phyloP scores from a whole-genome alignment of 1,140 invertebrate species.

The Drosophila yakuba region DNA sequence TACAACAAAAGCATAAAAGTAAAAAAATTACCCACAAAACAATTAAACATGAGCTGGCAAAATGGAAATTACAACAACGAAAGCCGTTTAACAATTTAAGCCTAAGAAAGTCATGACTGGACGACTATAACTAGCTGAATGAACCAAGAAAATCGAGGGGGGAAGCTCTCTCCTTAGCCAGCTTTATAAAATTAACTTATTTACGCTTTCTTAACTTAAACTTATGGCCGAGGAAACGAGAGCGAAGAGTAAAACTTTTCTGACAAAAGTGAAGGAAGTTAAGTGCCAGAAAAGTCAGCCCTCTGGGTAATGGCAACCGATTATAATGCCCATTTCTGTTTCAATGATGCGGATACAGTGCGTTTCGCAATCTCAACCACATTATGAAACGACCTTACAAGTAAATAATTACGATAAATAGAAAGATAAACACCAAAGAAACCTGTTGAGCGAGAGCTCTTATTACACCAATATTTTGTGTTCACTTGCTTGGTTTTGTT shows the following conservation, averaged over 20 bases:
- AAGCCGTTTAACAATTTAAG: conserved; percentile 47
- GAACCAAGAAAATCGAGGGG: conserved; percentile 12
- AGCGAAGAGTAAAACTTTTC: conserved; percentile 25
- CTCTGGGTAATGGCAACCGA: conserved; percentile 43
- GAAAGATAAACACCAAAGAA: conserved; percentile 34
- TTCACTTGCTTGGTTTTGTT: background rate
- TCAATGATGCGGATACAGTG: conserved; percentile 33
- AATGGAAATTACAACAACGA: conserved; percentile 53
- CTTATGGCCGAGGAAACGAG: conserved; percentile 17
- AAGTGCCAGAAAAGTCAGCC: conserved; percentile 27
- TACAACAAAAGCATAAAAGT: background rate
- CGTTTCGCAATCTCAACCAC: conserved; percentile 25
- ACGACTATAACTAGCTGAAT: conserved; percentile 16
- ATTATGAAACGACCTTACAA: conserved; percentile 35
- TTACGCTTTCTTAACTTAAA: conserved; percentile 71
- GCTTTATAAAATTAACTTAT: conserved; percentile 63
- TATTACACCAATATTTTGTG: background rate
- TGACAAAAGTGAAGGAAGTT: conserved; percentile 21
- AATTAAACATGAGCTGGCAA: conserved; percentile 55
- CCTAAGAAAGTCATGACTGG: conserved; percentile 47
- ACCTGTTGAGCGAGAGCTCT: conserved; percentile 22
- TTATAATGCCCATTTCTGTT: conserved; percentile 14
- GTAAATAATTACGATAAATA: conserved; percentile 43
- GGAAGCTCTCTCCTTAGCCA: background rate
- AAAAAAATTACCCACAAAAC: conserved; percentile 13